Conservation (phyloP, 2,888 invertebrate genomes). For the Protodeltote pygarga region DNA sequence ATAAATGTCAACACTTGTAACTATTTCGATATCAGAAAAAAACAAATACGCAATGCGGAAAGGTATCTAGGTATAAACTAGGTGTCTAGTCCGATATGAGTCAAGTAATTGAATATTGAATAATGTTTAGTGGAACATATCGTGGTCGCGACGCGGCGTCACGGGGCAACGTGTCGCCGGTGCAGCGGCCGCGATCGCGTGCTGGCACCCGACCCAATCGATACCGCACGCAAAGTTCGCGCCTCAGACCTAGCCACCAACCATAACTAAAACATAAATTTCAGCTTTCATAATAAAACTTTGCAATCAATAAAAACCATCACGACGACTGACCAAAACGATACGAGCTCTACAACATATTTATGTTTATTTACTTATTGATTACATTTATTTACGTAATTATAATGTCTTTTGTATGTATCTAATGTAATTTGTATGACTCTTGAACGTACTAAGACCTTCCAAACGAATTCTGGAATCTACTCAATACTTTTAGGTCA, state of each 20-base stretch:
- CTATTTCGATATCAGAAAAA: slow-evolving; percentile 5
- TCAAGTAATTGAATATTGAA: slow-evolving; percentile 48
- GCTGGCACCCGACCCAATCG: slow-evolving; percentile 75
- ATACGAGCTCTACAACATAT: neutral
- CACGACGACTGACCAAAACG: neutral
- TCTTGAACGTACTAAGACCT: too few species aligned
- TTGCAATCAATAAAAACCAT: slow-evolving; percentile 13
- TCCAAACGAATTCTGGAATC: slow-evolving; percentile 20
- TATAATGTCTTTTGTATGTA: too few species aligned
- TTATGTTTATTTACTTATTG: slow-evolving; percentile 10
- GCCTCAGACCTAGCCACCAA: slow-evolving; percentile 66
- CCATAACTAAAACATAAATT: slow-evolving; percentile 53
- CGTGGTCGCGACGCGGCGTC: slow-evolving; percentile 39
- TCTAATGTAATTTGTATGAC: too few species aligned
- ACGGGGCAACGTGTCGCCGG: slow-evolving; percentile 55
- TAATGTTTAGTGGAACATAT: slow-evolving; percentile 45
- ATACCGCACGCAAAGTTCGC: slow-evolving; percentile 80
- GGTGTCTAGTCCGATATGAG: slow-evolving; percentile 21
- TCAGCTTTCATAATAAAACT: slow-evolving; percentile 15
- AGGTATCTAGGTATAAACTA: slow-evolving; percentile 17
- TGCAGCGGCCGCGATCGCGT: slow-evolving; percentile 81
- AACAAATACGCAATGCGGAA: slow-evolving; percentile 45
- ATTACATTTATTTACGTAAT: neutral
- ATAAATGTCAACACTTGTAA: slow-evolving; percentile 13
- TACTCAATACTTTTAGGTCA: slow-evolving; percentile 10